Conservation (phyloP, 2,113 vertebrate genomes). For the Perca schrenkii region DNA sequence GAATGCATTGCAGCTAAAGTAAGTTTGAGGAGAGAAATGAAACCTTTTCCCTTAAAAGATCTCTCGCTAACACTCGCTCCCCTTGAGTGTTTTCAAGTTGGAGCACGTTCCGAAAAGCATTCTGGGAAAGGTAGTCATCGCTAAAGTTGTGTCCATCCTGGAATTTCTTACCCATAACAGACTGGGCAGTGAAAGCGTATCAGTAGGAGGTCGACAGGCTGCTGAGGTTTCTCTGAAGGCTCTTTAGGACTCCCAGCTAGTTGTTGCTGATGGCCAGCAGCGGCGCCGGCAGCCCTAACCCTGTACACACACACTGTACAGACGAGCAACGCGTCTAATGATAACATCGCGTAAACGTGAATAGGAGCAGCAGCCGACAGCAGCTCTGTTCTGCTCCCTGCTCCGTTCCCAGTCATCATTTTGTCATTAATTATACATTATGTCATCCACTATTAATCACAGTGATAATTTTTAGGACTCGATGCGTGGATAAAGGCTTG, state of each 20-base stretch:
- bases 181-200: neutral
- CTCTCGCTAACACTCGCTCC: neutral
- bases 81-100: neutral
- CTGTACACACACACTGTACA: no score
- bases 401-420: no score
- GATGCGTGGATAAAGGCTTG: no score
- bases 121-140: slow-evolving; percentile 26
- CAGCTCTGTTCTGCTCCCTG: no score
- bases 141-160: neutral
- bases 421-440: no score
- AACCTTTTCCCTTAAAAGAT: neutral
- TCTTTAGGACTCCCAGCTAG: slow-evolving; percentile 39
- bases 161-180: no score
- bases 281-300: no score
- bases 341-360: no score
- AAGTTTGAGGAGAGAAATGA: neutral
- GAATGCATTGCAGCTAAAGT: slow-evolving; percentile 32
- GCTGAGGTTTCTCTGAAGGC: slow-evolving; percentile 53
- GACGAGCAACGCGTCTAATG: no score
- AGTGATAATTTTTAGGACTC: no score
- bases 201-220: neutral
- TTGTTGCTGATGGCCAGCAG: slow-evolving; percentile 9
- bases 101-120: neutral
- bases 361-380: no score
- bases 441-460: no score